Conservation (phyloP, 2,113 vertebrate genomes). For the Shinisaurus crocodilurus region DNA sequence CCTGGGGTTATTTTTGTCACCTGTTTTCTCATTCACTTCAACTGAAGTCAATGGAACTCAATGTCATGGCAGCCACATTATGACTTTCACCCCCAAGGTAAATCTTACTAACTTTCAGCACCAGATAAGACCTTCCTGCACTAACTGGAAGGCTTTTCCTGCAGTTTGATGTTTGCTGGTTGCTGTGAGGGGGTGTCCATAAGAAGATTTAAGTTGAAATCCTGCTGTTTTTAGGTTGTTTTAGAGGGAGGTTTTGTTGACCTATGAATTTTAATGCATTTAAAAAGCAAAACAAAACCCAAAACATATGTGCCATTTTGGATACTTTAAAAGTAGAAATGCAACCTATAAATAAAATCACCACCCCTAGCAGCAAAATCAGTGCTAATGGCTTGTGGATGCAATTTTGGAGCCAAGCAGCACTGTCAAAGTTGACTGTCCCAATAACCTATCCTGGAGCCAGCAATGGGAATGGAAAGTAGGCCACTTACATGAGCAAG, state of each 20-base stretch:
- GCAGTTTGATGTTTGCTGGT: background rate
- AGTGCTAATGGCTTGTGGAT: background rate
- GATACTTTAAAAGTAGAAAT: background rate
- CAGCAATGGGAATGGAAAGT: background rate
- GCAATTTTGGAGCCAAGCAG: background rate
- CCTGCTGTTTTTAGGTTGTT: background rate
- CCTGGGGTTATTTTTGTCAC: background rate
- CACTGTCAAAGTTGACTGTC: background rate
- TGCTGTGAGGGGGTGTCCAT: background rate
- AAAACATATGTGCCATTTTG: background rate
- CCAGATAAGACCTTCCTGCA: background rate
- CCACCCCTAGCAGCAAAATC: background rate
- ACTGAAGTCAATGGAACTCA: background rate
- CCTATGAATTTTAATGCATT: background rate
- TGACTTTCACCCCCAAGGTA: background rate
- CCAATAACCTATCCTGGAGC: background rate
- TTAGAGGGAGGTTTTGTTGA: background rate
- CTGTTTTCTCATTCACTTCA: background rate
- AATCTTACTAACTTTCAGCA: background rate
- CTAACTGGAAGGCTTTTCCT: background rate
- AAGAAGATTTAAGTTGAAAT: background rate
- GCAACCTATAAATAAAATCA: background rate
- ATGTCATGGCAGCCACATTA: background rate
- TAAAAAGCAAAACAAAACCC: background rate
- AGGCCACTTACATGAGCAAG: background rate